These are phyloP conservation scores for Propsilocerus akamusi DNA, from an alignment of 1,140 invertebrate genomes.

Conservation along the genomic window DNA sequence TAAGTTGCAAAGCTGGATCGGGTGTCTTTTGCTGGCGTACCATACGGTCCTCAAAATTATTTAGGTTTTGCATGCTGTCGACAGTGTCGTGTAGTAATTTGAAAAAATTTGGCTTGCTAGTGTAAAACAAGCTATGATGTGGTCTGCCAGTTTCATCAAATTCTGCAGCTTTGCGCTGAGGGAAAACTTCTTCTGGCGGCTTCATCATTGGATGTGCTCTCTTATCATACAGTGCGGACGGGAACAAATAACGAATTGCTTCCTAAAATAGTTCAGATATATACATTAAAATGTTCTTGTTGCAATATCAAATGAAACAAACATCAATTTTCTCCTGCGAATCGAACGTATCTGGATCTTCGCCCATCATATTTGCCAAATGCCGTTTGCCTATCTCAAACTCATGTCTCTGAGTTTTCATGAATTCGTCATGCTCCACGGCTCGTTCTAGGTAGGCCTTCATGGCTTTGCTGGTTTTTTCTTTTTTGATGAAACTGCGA, in stretches of 20 bases:
- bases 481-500: no score
- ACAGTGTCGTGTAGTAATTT: conserved; percentile 50
- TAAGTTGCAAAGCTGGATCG: conserved; percentile 34
- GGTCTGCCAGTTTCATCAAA: conserved; percentile 81
- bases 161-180: conserved; percentile 67
- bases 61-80: conserved; percentile 39
- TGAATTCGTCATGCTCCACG: conserved; percentile 63
- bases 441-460: conserved; percentile 67
- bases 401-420: conserved; percentile 60
- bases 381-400: conserved; percentile 86
- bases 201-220: conserved; percentile 71
- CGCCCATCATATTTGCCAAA: conserved; percentile 97
- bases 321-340: conserved; percentile 78
- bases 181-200: conserved; percentile 68
- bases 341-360: conserved; percentile 60
- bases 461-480: conserved; percentile 71
- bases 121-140: conserved; percentile 80
- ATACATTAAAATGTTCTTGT: conserved; percentile 3
- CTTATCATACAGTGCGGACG: conserved; percentile 70
- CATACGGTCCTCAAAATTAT: conserved; percentile 48
- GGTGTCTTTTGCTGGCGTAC: conserved; percentile 34
- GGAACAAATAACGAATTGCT: conserved; percentile 81
- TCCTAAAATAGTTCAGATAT: conserved; percentile 33
- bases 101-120: conserved; percentile 65
- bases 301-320: conserved; percentile 15